These are phyloP conservation scores for Clistopyga incitator DNA, from an alignment of 2,888 invertebrate genomes.

Conservation along the genomic window DNA sequence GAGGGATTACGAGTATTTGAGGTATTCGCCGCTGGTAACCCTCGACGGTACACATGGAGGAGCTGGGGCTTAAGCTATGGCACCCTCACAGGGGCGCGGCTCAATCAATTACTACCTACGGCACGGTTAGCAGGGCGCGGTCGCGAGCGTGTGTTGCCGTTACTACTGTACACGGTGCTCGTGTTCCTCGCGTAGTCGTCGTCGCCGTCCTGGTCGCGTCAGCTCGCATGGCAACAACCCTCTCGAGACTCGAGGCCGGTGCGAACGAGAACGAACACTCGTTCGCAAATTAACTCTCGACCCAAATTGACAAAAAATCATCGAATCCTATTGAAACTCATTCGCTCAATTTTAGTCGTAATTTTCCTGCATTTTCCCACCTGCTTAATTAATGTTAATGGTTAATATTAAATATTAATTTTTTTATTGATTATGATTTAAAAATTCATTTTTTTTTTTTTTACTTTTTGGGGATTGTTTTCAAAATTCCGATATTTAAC, in stretches of 20 bases:
- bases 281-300: neutral
- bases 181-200: constrained; percentile 65
- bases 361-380: too few relatives aligned
- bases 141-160: constrained; percentile 66
- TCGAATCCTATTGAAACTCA: too few relatives aligned
- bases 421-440: too few relatives aligned
- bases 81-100: constrained; percentile 79
- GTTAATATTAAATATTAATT: too few relatives aligned
- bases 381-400: too few relatives aligned
- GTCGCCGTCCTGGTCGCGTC: constrained; percentile 21
- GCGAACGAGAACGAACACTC: constrained; percentile 41
- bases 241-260: constrained; percentile 54
- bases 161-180: constrained; percentile 57
- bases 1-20: neutral
- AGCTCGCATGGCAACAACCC: constrained; percentile 75
- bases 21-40: constrained; percentile 16
- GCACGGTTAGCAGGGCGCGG: constrained; percentile 76
- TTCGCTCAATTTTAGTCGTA: too few relatives aligned
- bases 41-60: constrained; percentile 47
- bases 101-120: constrained; percentile 80
- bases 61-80: constrained; percentile 68
- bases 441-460: too few relatives aligned
- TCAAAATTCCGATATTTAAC: too few relatives aligned
- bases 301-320: too few relatives aligned
- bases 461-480: too few relatives aligned